Base-by-base conservation (phyloP, 2,888 invertebrate genomes). In the Capitulum mitella region DNA sequence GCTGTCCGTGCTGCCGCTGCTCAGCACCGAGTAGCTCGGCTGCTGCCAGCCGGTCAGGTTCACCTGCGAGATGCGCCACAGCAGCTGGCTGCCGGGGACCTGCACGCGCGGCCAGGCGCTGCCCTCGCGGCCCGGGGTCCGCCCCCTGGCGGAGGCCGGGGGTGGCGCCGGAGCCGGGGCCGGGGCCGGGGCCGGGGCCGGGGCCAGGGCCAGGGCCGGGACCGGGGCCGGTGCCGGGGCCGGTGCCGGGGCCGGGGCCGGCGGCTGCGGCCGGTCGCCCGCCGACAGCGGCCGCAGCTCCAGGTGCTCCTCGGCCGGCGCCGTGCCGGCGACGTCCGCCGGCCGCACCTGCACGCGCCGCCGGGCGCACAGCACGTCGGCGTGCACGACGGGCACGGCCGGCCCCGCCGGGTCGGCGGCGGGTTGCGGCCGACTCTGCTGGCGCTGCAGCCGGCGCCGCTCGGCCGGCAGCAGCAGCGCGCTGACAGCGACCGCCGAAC, bases 1-100 rank as follows among this genome's bases (percentile, higher is more conserved):
- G 43, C 91, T 91, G 84, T 91, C 91, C 74, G 91, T 90, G 83
- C 91, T 90, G 85, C 92, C 91, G 78, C 88, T 86, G 82, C 88
- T 90, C 58, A 92, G 87, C 78, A 90, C 91, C 80, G 89, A 90
- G 85, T 92, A 92, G 82, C 90, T 91, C 85, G 92, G 91, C 81
- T 88, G 88, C 81, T 90, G 90, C 77, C 90, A 86, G 79, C 91
- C 87, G 0, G 91, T 89, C 79, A 91, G 86, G 85, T 91, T 91
- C 83, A 92, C 88, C 82, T 91, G 89, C 3, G 91, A 91, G n/a
- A 92, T 86, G 84, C 75, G 85, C 86, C 81, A 84, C 86, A 81
- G 83, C 84, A 3, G 86, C 86, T 29, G 85, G 84, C 40, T 86
- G 83, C 78, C 84, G 82, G 61, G 34, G 43, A 19, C 54, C 54